Evolutionary conservation across 2,797 vertebrate species (phyloP).

Genomic region (Xenops minutus): DNA sequence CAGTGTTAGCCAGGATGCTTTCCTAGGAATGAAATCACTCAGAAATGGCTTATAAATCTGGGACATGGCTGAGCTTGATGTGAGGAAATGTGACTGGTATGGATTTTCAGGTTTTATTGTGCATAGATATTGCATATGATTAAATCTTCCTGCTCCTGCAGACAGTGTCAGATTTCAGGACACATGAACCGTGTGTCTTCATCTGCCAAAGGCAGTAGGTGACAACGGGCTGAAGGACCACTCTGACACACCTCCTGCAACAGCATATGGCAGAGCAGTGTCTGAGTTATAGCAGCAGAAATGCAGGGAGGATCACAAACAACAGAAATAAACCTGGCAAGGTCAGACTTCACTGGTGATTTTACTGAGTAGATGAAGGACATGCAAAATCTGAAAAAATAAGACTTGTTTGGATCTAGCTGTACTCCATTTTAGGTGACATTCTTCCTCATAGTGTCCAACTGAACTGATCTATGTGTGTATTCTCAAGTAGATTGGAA

Average conservation of each 20-base stretch:
- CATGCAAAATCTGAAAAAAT: background rate
- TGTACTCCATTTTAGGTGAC: background rate
- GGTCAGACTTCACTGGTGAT: background rate
- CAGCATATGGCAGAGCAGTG: accelerated
- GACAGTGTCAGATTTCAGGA: background rate
- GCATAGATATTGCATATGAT: background rate
- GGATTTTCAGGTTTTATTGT: conserved; percentile 29
- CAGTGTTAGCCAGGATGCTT: background rate
- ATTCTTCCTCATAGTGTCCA: background rate
- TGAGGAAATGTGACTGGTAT: background rate
- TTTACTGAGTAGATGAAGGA: background rate
- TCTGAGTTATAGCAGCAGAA: background rate
- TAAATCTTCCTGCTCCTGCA: background rate
- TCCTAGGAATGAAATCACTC: background rate
- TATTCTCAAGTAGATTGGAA: background rate
- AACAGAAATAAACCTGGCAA: background rate
- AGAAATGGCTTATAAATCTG: conserved; percentile 51
- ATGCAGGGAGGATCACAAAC: background rate
- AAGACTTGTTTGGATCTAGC: background rate
- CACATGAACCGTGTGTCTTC: background rate
- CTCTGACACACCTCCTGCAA: background rate
- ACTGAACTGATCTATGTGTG: background rate
- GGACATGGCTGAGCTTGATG: background rate
- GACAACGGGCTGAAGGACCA: accelerated
- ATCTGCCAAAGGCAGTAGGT: accelerated